phyloP scores from a whole-genome alignment of 2,797 vertebrate genomes.

The Toxotes lorentzi region DNA sequence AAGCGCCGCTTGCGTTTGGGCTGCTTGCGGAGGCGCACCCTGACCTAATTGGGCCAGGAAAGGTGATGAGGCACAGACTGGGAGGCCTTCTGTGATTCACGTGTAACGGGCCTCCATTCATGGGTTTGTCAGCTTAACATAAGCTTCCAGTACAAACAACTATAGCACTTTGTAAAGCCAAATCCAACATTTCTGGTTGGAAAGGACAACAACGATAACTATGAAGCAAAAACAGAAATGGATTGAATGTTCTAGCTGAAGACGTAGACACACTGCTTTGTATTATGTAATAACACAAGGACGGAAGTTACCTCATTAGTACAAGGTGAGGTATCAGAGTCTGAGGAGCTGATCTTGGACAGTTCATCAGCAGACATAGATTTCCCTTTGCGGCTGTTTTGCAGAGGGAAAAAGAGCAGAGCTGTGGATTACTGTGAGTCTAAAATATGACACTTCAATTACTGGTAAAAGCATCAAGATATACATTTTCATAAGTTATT shows the following conservation, averaged over 20 bases:
- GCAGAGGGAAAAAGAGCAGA: constrained; percentile 18
- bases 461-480: not conserved
- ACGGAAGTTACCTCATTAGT: constrained; percentile 75
- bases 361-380: constrained; percentile 88
- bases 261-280: not conserved
- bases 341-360: constrained; percentile 78
- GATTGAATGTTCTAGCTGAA: not conserved
- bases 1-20: constrained; percentile 82
- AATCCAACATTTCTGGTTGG: not conserved
- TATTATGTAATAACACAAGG: not conserved
- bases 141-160: constrained; percentile 34
- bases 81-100: constrained; percentile 19
- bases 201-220: not conserved
- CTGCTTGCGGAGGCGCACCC: constrained; percentile 64
- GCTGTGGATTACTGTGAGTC: not conserved
- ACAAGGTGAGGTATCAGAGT: constrained; percentile 81
- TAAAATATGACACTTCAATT: constrained; percentile 12
- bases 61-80: constrained; percentile 65
- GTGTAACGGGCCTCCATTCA: constrained; percentile 24
- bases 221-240: not conserved
- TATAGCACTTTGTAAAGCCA: constrained; percentile 3
- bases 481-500: not conserved
- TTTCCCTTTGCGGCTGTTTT: constrained; percentile 72
- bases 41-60: constrained; percentile 78
- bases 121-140: constrained; percentile 24